Base-by-base conservation (phyloP, 2,888 invertebrate species). In the Synergus laeviventris region DNA sequence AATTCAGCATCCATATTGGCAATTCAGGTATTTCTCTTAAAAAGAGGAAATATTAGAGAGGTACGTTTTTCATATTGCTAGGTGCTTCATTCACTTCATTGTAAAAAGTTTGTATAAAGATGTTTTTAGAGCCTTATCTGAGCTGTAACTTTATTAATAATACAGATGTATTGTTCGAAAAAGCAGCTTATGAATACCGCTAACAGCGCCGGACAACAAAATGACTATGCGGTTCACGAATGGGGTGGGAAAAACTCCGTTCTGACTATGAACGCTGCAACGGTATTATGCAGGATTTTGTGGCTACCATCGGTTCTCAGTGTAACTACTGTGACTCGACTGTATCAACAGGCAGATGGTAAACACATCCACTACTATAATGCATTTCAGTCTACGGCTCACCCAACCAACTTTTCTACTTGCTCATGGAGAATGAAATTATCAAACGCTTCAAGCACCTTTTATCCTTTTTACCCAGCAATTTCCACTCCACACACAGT, bases 121-220 rank as follows among this genome's bases (percentile, higher is more conserved):
- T 62, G 62, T 36, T n/a, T 70, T 49, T 9, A 16, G 3, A 31
- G n/a, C 36, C n/a, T 49, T 31, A 70, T 70, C 5, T n/a, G n/a
- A 49, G 49, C 70, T 70, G 8, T 49, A 70, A 70, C 49, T 70
- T 70, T 49, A 70, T 70, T 70, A 70, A 36, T 70, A 70, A 70
- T 36, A 36, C 49, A 70, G 70, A 70, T 49, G 70, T 18, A 70
- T 70, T 70, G 49, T 70, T 31, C 36, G 49, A 70, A 70, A 70
- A 70, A 49, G 70, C 70, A 70, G 70, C 70, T 70, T 70, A 70
- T 70, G 70, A 70, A 70, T 70, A 54, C 70, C 70, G 49, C 70
- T 31, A 70, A 70, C 70, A 70, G 70, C 45, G 31, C 49, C 49
- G 49, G 49, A 70, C 45, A 70, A 70, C 49, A 54, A 70, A 70